Evolutionary conservation across 2,797 vertebrate genomes (phyloP).

Genomic region (Lacerta viridis): DNA sequence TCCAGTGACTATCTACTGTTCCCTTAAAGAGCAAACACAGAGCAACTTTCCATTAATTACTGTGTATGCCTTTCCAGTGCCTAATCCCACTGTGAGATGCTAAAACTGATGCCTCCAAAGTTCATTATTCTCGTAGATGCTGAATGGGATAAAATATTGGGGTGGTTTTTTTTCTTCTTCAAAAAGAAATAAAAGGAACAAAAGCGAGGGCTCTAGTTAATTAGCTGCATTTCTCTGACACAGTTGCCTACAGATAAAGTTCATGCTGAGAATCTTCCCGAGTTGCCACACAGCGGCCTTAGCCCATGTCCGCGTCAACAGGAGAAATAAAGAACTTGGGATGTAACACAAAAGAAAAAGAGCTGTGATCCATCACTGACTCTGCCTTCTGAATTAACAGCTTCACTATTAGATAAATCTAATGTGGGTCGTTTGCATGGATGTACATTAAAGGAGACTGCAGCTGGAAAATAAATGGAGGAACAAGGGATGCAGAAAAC

Average conservation of each 20-base stretch:
- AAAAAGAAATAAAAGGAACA: conserved; percentile 52
- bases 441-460: background rate
- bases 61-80: conserved; percentile 29
- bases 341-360: conserved; percentile 50
- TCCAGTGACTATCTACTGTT: conserved; percentile 23
- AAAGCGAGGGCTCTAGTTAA: conserved; percentile 54
- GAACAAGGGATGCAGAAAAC: background rate
- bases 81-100: conserved; percentile 43
- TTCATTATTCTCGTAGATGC: conserved; percentile 70
- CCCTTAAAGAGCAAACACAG: conserved; percentile 34
- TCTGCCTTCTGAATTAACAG: rapidly evolving
- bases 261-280: conserved; percentile 41
- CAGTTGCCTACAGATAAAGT: conserved; percentile 60
- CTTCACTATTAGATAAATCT: conserved; percentile 26
- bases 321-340: conserved; percentile 32
- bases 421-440: too few relatives aligned
- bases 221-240: conserved; percentile 62
- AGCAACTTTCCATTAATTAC: conserved; percentile 50
- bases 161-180: background rate
- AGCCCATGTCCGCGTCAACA: background rate
- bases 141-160: conserved; percentile 69
- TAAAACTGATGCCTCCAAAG: conserved; percentile 54
- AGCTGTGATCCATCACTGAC: conserved; percentile 25
- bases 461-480: background rate
- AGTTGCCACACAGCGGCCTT: background rate